phyloP scores from a whole-genome alignment of 2,113 vertebrate genomes.

The Suncus etruscus region DNA sequence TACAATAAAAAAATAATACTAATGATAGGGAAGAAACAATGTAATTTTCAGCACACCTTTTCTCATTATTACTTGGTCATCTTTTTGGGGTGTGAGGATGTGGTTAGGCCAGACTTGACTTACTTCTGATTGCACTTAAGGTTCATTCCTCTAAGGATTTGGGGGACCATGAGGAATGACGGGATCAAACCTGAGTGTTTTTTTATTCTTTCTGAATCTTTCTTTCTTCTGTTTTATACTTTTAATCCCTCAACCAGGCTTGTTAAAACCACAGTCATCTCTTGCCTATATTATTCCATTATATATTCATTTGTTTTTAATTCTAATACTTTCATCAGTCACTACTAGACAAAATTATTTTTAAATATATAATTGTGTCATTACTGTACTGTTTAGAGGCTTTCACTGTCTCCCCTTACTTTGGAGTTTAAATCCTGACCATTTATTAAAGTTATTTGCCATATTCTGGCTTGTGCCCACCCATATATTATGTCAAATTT shows the following conservation, averaged over 20 bases:
- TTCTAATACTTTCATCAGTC: background rate
- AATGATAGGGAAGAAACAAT: no score
- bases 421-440: background rate
- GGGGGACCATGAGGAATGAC: background rate
- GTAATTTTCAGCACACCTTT: background rate
- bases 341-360: background rate
- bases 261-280: background rate
- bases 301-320: background rate
- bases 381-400: background rate
- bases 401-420: background rate
- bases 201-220: constrained; percentile 1
- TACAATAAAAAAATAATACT: no score
- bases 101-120: background rate
- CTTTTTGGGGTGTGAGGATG: background rate
- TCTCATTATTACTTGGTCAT: background rate
- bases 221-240: background rate
- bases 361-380: background rate
- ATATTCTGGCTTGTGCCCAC: no score
- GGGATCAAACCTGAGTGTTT: no score
- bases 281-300: background rate
- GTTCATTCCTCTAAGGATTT: no score
- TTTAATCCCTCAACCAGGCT: background rate
- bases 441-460: background rate
- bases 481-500: background rate
- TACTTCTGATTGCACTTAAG: background rate